These are phyloP conservation scores for Enteromius mattozi DNA, from an alignment of 2,797 vertebrate species.

Conservation along the genomic window DNA sequence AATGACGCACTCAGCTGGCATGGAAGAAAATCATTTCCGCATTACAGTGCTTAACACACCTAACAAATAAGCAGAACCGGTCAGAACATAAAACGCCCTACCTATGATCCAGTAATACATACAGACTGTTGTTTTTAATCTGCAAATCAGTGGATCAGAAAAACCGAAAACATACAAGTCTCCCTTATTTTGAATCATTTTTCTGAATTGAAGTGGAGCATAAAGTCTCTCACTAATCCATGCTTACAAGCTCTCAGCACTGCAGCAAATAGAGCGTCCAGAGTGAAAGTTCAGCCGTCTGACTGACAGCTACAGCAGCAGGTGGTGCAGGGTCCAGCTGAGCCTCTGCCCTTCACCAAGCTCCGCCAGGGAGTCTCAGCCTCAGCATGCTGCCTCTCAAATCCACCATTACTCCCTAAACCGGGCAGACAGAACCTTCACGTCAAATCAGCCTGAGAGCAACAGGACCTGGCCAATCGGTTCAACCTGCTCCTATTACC, in stretches of 20 bases:
- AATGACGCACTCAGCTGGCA: constrained; percentile 34
- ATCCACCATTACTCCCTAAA: constrained; percentile 62
- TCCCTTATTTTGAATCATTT: background rate
- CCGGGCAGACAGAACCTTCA: constrained; percentile 52
- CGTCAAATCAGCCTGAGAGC: constrained; percentile 21
- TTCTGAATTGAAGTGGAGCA: background rate
- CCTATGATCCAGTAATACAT: background rate
- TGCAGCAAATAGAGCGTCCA: constrained; percentile 16
- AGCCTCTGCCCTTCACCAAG: constrained; percentile 70
- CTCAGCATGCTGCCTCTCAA: constrained; percentile 69
- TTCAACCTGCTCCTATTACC: background rate
- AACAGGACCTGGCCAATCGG: background rate
- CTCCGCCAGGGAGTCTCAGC: constrained; percentile 60
- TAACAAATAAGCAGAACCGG: constrained; percentile 19
- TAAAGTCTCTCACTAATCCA: background rate
- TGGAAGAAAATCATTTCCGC: constrained; percentile 54
- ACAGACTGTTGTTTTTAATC: constrained; percentile 7
- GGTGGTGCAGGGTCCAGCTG: constrained; percentile 67
- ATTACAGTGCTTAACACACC: constrained; percentile 15
- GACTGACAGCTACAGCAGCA: constrained; percentile 67
- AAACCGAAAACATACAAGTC: background rate
- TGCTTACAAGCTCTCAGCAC: constrained; percentile 45
- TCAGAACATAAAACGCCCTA: background rate
- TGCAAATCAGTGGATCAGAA: background rate
- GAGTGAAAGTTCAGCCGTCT: constrained; percentile 51